Evolutionary conservation across 2,888 invertebrate species (phyloP), one percentile per base, ranked within the genome.

Genomic region (Torymus texanus): DNA sequence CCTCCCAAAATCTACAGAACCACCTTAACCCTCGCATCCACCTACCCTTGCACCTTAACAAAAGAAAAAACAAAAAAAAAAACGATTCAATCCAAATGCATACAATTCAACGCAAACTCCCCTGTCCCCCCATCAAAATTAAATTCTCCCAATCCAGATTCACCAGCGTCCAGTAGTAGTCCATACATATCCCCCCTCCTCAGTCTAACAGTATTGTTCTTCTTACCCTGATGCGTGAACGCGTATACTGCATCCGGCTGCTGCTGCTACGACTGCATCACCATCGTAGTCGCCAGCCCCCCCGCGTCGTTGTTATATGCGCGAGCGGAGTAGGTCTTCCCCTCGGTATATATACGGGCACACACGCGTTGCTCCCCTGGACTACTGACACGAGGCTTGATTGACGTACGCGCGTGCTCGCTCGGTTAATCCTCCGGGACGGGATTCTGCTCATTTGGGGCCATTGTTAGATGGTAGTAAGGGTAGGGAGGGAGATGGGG

Each of bases 371-470:
- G 41, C 41, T 41, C 53, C 66, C n/a, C 16, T 16, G 14, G 50
- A 24, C 24, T 41, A 41, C 41, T 67, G 61, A 66, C 74, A 51
- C 24, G 63, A 41, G 68, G 61, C 78, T 55, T 75, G 79, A 75
- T 75, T 75, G 79, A 75, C 79, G 71, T 51, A 66, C 56, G 55
- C 53, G 55, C n/a, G 41, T 12, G 71, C 41, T 56, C 59, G 58
- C 71, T 29, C 58, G 18, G 65, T 70, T 79, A 80, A 80, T 80
- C 80, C 75, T 56, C 29, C 50, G 76, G 71, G 70, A 65, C 14
- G 51, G 68, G 55, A 68, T 55, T 80, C 53, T 68, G 74, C 74
- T 80, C 80, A 77, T 80, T 80, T 77, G 55, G 65, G 50, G 50
- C 53, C 74, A 80, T 77, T 80, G 77, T 80, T 75, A 55, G 41